Evolutionary conservation across 2,888 invertebrate species (phyloP).

Genomic region (Anorthoa munda): DNA sequence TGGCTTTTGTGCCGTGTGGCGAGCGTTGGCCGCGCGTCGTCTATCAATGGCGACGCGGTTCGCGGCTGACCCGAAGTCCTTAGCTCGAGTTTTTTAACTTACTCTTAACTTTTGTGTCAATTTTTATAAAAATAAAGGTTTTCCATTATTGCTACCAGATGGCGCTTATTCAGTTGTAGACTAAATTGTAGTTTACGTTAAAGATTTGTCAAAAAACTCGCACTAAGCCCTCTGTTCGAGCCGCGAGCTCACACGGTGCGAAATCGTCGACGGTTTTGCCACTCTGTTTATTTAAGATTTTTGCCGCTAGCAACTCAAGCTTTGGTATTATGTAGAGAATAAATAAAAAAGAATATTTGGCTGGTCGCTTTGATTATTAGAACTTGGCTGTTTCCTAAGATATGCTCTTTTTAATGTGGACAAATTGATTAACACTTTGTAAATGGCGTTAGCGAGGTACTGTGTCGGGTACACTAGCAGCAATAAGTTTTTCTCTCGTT

Average conservation of each 20-base stretch:
- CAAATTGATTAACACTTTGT: slow-evolving; percentile 65
- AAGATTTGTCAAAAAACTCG: too few species aligned
- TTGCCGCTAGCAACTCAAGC: slow-evolving; percentile 85
- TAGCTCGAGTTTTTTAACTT: not conserved
- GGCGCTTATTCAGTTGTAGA: too few species aligned
- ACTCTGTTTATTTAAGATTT: slow-evolving; percentile 81
- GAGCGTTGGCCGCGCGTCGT: slow-evolving; percentile 55
- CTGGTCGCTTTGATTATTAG: slow-evolving; percentile 86
- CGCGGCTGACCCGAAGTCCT: slow-evolving; percentile 31
- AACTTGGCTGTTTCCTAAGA: slow-evolving; percentile 84
- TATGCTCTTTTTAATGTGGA: slow-evolving; percentile 81
- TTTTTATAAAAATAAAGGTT: too few species aligned
- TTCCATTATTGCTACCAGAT: too few species aligned
- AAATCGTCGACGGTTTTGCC: slow-evolving; percentile 69
- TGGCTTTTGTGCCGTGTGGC: slow-evolving; percentile 70
- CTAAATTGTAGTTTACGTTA: too few species aligned
- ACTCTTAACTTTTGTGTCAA: too few species aligned
- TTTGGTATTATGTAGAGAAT: slow-evolving; percentile 80
- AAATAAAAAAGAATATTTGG: slow-evolving; percentile 83
- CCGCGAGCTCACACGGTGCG: slow-evolving; percentile 69
- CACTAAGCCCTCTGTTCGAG: too few species aligned
- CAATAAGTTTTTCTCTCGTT: slow-evolving; percentile 79
- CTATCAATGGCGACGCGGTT: slow-evolving; percentile 68
- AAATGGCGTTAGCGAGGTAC: slow-evolving; percentile 52
- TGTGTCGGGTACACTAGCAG: slow-evolving; percentile 62